Percentiles rank a stretch among this genome's conserved stretches.
These are phyloP conservation scores for Leptinotarsa lineolata DNA, from an alignment of 1,140 invertebrate genomes.

Conservation along the genomic window DNA sequence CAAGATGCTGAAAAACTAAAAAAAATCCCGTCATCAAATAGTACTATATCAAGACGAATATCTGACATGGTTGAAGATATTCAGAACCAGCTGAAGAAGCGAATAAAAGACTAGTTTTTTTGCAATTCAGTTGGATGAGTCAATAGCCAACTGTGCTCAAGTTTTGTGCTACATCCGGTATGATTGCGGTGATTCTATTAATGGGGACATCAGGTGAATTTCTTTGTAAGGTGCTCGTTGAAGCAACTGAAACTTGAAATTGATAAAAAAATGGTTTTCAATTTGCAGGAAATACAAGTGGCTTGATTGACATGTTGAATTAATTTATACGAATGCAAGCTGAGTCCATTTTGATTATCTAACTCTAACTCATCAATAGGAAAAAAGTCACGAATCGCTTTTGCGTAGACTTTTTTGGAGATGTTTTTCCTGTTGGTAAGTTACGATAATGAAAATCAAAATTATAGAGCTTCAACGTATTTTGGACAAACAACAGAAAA, in stretches of 20 bases:
- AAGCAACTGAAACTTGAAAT: conserved; percentile 37
- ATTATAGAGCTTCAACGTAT: too few relatives aligned
- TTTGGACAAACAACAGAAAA: too few relatives aligned
- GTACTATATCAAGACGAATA: conserved; percentile 46
- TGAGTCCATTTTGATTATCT: conserved; percentile 48
- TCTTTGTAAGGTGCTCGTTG: conserved; percentile 43
- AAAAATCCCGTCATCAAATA: conserved; percentile 47
- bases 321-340: conserved; percentile 47
- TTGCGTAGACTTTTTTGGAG: too few relatives aligned
- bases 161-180: conserved; percentile 46
- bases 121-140: conserved; percentile 46
- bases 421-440: too few relatives aligned
- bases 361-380: too few relatives aligned
- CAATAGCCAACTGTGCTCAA: conserved; percentile 34
- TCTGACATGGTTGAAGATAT: conserved; percentile 44
- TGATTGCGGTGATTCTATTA: conserved; percentile 38
- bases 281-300: conserved; percentile 45
- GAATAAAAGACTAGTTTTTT: conserved; percentile 41
- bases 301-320: neutral
- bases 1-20: conserved; percentile 42
- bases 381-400: too few relatives aligned
- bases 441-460: too few relatives aligned
- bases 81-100: conserved; percentile 41
- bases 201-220: conserved; percentile 42
- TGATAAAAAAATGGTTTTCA: conserved; percentile 42